Evolutionary conservation across 2,888 invertebrate species (phyloP), one percentile per base, ranked within the genome.

Genomic region (Noctua janthe): DNA sequence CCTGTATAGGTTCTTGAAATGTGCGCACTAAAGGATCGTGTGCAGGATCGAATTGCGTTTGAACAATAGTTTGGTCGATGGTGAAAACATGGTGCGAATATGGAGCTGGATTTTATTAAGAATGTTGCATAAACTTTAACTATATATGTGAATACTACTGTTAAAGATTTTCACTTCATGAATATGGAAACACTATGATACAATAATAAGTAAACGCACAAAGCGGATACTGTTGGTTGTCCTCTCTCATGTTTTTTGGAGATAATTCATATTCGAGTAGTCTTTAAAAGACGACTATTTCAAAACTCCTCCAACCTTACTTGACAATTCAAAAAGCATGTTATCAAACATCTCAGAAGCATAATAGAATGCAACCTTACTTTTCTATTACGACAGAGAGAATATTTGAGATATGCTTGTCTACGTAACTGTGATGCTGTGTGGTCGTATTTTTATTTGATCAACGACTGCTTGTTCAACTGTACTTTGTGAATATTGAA

Each of bases 401-500:
- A 62, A 85, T 80, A 39, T 81, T 85, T 80, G 76, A 76, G 85
- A 67, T 85, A 75, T 56, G 88, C 74, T 85, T 85, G 81, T 70
- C 67, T 84, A 83, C 87, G 86, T 72, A 86, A 71, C 76, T 66
- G 74, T 85, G 74, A 70, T 87, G 88, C 66, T 87, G 88, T 85
- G 91, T 83, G 86, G 89, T 79, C 79, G 56, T 79, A 72, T 86
- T 85, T 85, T 81, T 89, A 82, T 91, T 90, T 91, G 82, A 85
- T 80, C 75, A 81, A 78, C 80, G 74, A 80, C 71, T 90, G 83
- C 88, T 91, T 90, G 77, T 67, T 84, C 89, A 91, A 92, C 88
- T 92, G 90, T 89, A 85, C 87, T 88, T 84, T 81, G 85, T 89
- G 87, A 85, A 90, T 87, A 88, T 85, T 85, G 70, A 78, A 79